phyloP scores from a whole-genome alignment of 23 tunicate genomes.

The Ciona savignyi region DNA sequence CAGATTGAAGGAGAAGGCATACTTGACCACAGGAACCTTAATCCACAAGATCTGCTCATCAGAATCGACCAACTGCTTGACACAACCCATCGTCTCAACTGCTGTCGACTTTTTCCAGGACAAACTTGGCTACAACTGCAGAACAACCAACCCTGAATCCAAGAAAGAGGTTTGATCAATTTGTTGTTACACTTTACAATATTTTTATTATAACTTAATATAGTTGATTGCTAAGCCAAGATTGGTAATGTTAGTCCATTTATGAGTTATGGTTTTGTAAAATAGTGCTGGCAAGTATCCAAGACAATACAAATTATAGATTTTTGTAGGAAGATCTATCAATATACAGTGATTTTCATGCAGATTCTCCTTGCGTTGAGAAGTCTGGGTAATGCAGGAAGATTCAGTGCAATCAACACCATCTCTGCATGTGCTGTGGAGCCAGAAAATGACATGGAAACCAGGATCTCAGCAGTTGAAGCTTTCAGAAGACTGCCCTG shows the following conservation, averaged over 20 bases:
- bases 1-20: conserved; percentile 29
- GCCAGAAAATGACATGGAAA: conserved; percentile 62
- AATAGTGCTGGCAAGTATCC: no score
- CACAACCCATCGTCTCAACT: conserved; percentile 19
- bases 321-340: background rate
- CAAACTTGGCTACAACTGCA: conserved; percentile 76
- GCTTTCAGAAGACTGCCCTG: conserved; percentile 86
- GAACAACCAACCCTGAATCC: conserved; percentile 38
- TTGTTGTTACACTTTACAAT: no score
- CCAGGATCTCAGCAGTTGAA: conserved; percentile 71
- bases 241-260: no score
- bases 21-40: conserved; percentile 66
- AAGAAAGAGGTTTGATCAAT: conserved; percentile 61
- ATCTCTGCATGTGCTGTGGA: conserved; percentile 47
- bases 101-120: conserved; percentile 40
- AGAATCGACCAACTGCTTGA: conserved; percentile 36
- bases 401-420: conserved; percentile 15
- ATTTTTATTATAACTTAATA: no score
- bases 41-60: conserved; percentile 51
- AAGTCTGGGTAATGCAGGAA: conserved; percentile 88
- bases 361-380: conserved; percentile 60
- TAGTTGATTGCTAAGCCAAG: no score
- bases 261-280: no score
- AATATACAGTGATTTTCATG: background rate
- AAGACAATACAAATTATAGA: no score